Base-by-base conservation (phyloP, 1,140 invertebrate genomes). In the Penaeus vannamei region DNA sequence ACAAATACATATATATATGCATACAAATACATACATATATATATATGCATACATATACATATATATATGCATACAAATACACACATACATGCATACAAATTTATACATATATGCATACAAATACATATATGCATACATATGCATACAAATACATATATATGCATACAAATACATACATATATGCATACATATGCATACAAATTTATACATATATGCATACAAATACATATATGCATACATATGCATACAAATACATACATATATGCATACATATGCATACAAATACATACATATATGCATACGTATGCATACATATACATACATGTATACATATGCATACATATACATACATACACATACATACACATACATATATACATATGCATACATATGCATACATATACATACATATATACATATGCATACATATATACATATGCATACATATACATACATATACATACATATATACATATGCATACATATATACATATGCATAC, bases 261-360 rank as follows among this genome's bases (percentile, higher is more conserved):
- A 72, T 72, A 72, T 72, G n/a, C n/a, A 23, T 72, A 72, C n/a
- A 72, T n/a, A 20, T 32, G 32, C 2, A 72, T 72, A 72, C 8
- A 72, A 23, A 1, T n/a, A 72, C 8, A 72, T n/a, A 72, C 8
- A 72, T n/a, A 32, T 26, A 32, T 26, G n/a, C 12, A 32, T 26
- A 32, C 32, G n/a, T 76, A 32, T 76, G n/a, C n/a, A 72, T 72
- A 72, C n/a, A 72, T 72, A 72, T 72, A 72, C n/a, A 72, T 72
- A 72, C n/a, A 72, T 72, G n/a, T 72, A 72, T 72, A 72, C n/a
- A 72, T 72, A 72, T 72, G n/a, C n/a, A 72, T 72, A 72, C n/a
- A 72, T 72, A 72, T 72, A 72, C n/a, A 72, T n/a, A 72, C 8
- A 72, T n/a, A 72, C n/a, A n/a, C 12, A 72, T 72, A 72, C n/a